Conservation (phyloP, 2,888 invertebrate genomes). For the Scaptomyza reducta region DNA sequence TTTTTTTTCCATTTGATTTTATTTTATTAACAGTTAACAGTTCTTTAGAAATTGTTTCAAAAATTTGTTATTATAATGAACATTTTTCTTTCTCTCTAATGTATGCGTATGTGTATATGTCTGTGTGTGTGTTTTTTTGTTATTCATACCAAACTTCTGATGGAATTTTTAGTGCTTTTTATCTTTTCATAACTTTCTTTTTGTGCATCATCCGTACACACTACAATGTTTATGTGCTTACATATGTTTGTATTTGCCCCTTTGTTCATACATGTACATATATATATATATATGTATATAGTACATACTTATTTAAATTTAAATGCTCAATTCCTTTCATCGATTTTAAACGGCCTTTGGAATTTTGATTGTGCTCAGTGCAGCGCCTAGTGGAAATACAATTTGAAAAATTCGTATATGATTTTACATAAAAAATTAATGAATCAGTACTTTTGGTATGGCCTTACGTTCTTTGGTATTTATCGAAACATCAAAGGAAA, state of each 20-base stretch:
- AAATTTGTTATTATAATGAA: conserved; percentile 60
- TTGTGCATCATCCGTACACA: too few relatives aligned
- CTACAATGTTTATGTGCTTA: neutral
- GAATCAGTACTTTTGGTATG: conserved; percentile 12
- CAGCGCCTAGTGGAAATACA: neutral
- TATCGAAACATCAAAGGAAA: neutral
- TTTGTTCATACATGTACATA: conserved; percentile 10
- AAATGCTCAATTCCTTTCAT: conserved; percentile 54
- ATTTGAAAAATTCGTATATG: conserved; percentile 1
- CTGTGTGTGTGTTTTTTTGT: conserved; percentile 2
- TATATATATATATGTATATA: conserved; percentile 6
- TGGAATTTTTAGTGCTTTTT: neutral
- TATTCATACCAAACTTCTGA: conserved; percentile 55
- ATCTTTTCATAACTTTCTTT: conserved; percentile 1
- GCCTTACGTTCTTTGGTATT: conserved; percentile 27
- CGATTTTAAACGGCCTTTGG: conserved; percentile 14
- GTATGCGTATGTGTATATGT: conserved; percentile 3
- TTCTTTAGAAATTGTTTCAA: conserved; percentile 69
- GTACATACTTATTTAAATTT: conserved; percentile 13
- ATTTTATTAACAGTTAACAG: conserved; percentile 66
- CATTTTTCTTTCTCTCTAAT: conserved; percentile 39
- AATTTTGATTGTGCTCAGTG: neutral
- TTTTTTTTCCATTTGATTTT: conserved; percentile 30
- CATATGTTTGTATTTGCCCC: conserved; percentile 8
- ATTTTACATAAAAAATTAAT: too few relatives aligned